Percentiles rank a stretch among this genome's conserved stretches.
phyloP scores from a whole-genome alignment of 2,888 invertebrate genomes.

The Lottia gigantea region DNA sequence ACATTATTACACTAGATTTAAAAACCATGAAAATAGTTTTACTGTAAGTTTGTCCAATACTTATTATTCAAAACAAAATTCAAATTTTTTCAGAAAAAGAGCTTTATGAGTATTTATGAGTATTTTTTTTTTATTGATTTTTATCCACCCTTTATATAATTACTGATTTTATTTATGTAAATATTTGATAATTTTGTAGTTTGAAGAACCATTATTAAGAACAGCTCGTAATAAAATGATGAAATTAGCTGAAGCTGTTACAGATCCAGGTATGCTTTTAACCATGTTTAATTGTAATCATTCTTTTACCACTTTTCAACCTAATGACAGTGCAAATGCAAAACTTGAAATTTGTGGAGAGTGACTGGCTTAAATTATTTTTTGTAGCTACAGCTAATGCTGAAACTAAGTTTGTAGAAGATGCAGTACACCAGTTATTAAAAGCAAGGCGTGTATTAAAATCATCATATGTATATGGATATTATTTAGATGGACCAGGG shows the following conservation, averaged over 20 bases:
- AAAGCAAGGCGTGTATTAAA: conserved; percentile 75
- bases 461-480: conserved; percentile 78
- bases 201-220: conserved; percentile 75
- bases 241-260: conserved; percentile 72
- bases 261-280: conserved; percentile 57
- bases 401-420: conserved; percentile 74
- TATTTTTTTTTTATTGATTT: too few relatives aligned
- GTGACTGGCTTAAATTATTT: too few relatives aligned
- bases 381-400: conserved; percentile 57
- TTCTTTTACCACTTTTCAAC: too few relatives aligned
- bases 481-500: conserved; percentile 75
- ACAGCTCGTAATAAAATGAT: conserved; percentile 76
- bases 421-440: conserved; percentile 75
- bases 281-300: too few relatives aligned
- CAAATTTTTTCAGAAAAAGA: neutral
- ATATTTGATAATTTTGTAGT: conserved; percentile 56
- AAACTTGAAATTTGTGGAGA: too few relatives aligned
- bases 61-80: too few relatives aligned
- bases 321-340: too few relatives aligned
- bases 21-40: conserved; percentile 77
- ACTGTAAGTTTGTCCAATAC: conserved; percentile 65
- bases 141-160: too few relatives aligned
- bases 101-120: too few relatives aligned
- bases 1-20: conserved; percentile 76
- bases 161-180: too few relatives aligned